Conservation (phyloP, 2,888 invertebrate genomes). For the Heliconius ethilla region DNA sequence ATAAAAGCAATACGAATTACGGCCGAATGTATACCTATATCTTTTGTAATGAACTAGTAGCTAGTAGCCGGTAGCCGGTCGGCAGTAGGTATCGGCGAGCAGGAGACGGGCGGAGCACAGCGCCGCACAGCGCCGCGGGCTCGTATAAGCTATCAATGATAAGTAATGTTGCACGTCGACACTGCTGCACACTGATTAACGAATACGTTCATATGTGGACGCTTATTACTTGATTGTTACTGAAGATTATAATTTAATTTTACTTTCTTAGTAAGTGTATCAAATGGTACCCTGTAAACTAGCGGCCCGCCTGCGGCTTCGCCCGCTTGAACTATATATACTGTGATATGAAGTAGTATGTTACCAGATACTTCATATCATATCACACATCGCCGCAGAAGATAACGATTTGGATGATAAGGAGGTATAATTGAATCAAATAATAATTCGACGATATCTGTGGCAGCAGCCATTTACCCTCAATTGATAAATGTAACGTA, state of each 20-base stretch:
- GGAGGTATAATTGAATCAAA: not conserved
- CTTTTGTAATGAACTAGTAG: not conserved
- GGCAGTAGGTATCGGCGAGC: not conserved
- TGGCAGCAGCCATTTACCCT: not conserved
- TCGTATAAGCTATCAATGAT: conserved; percentile 26
- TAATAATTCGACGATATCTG: not conserved
- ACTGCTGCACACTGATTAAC: conserved; percentile 5
- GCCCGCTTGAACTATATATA: not conserved
- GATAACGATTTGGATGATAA: conserved; percentile 7
- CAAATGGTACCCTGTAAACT: no score
- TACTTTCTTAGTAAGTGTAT: no score
- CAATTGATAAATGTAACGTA: not conserved
- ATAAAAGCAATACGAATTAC: no score
- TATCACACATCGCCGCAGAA: not conserved
- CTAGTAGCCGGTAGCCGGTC: not conserved
- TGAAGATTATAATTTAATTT: no score
- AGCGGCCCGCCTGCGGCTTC: no score
- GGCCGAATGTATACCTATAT: no score
- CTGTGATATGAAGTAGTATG: not conserved
- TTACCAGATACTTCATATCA: not conserved
- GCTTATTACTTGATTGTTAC: not conserved
- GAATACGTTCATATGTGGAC: not conserved
- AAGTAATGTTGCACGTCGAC: conserved; percentile 26
- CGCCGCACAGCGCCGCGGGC: not conserved
- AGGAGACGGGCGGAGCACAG: not conserved